Evolutionary conservation across 1,140 invertebrate genomes (phyloP).

Genomic region (Lordiphosa clarofinis): DNA sequence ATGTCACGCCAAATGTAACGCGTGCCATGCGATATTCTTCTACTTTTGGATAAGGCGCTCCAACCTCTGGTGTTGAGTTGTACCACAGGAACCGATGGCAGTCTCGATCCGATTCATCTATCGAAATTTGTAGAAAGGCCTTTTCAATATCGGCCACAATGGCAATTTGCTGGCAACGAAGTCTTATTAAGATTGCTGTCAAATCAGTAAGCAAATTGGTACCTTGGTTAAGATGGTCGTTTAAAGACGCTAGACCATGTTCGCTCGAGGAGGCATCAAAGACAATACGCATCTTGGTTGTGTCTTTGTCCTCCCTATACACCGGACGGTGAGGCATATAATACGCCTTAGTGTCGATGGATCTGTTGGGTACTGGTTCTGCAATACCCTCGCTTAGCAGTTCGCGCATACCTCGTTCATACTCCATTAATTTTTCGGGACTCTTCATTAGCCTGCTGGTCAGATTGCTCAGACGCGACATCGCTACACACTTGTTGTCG

Average conservation of each 20-base stretch:
- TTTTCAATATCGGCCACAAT: not conserved
- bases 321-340: conserved; percentile 7
- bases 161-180: conserved; percentile 7
- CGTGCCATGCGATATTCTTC: no score
- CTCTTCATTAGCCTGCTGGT: no score
- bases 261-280: not conserved
- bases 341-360: not conserved
- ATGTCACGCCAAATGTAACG: no score
- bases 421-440: not conserved
- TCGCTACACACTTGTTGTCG: no score
- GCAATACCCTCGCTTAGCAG: not conserved
- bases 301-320: not conserved
- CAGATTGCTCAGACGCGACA: no score
- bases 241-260: not conserved
- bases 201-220: conserved; percentile 6
- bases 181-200: conserved; percentile 6
- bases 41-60: no score
- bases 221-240: conserved; percentile 2
- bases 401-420: no score
- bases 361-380: not conserved
- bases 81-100: no score
- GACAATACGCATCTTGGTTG: not conserved
- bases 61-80: no score
- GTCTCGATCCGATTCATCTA: no score
- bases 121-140: no score